Evolutionary conservation across 2,797 vertebrate genomes (phyloP).

Genomic region (Nyctibius grandis): DNA sequence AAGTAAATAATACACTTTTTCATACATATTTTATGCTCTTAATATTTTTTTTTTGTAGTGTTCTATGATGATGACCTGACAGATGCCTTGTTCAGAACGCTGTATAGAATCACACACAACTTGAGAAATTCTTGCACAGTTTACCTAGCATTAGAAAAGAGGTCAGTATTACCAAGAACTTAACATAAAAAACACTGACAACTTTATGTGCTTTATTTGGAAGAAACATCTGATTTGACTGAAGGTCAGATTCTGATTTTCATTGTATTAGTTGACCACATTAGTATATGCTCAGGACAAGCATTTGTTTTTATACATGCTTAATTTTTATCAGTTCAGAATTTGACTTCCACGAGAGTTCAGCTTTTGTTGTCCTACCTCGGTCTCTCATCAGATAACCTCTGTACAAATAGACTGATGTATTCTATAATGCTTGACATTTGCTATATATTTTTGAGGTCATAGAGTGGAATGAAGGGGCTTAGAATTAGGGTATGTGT

Average conservation of each 20-base stretch:
- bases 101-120: conserved; percentile 78
- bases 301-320: neutral
- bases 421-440: neutral
- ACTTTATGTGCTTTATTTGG: neutral
- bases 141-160: conserved; percentile 87
- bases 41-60: conserved; percentile 69
- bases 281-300: neutral
- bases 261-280: neutral
- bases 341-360: neutral
- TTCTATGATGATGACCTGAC: conserved; percentile 93
- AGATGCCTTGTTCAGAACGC: conserved; percentile 83
- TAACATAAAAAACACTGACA: neutral
- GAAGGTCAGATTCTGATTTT: neutral
- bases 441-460: neutral
- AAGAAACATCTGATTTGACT: neutral
- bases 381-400: neutral
- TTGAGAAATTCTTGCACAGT: conserved; percentile 75
- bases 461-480: neutral
- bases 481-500: neutral
- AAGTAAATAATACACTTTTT: neutral
- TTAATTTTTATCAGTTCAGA: neutral
- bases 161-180: conserved; percentile 67
- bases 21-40: neutral
- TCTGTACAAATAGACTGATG: neutral
- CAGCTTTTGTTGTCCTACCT: neutral